Evolutionary conservation across 2,888 invertebrate species (phyloP), one percentile per base, ranked within the genome.

Genomic region (Myopa tessellatipennis): DNA sequence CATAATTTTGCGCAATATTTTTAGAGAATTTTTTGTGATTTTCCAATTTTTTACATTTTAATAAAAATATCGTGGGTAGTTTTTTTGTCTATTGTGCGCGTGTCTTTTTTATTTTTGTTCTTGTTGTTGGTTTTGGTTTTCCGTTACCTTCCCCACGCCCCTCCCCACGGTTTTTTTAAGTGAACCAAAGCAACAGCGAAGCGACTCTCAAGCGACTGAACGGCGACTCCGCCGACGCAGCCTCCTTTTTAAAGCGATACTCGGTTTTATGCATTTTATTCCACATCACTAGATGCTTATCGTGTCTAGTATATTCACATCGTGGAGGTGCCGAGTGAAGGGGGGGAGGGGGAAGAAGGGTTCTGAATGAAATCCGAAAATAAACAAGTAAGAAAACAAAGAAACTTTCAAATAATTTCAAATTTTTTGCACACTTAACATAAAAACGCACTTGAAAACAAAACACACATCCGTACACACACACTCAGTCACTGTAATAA

Each of bases 11-110:
- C n/a, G 16, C 55, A 50, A 72, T 72, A 60, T 36, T 72, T 45
- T 72, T 72, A 72, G 72, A 40, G 40, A 45, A n/a, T 72, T 38
- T 69, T 45, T 69, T 69, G 58, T 58, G 52, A 26, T 16, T 65
- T 50, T 65, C n/a, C n/a, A 61, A 38, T 45, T 69, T 70, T 75
- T 75, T 65, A 34, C 36, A 74, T 75, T 75, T 69, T 69, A 68
- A 69, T 75, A 75, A 58, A 69, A 69, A 75, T 58, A 74, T 26
- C 65, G 10, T 36, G 65, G 34, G 65, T 14, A 65, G 4, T 65
- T 65, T 34, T 26, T 65, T 38, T 65, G 34, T 38, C 14, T 34
- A 14, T 65, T 65, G n/a, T 65, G 14, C 34, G 55, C 50, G 55
- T 45, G 45, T 45, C 45, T 45, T 45, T 4, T 45, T 45, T 45